phyloP scores from a whole-genome alignment of 2,888 invertebrate species.

The Lasioglossum marginatum region DNA sequence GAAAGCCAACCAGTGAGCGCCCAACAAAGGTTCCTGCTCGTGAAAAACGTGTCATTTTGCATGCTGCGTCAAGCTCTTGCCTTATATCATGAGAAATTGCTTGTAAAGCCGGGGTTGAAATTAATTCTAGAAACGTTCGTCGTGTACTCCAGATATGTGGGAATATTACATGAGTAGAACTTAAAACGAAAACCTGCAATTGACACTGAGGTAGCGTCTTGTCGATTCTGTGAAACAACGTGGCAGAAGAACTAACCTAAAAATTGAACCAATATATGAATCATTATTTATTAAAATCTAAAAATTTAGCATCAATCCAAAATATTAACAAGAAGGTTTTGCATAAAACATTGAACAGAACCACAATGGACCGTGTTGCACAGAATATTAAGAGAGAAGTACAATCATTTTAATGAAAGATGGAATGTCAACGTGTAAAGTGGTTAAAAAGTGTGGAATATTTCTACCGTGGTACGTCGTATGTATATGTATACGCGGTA shows the following conservation, averaged over 20 bases:
- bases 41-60: neutral
- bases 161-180: neutral
- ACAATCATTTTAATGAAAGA: neutral
- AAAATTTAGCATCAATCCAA: no score
- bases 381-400: neutral
- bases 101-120: neutral
- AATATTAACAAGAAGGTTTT: no score
- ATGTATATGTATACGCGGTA: neutral
- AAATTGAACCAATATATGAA: neutral
- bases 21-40: neutral
- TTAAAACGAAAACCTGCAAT: neutral
- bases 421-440: neutral
- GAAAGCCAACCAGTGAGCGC: neutral
- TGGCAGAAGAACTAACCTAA: neutral
- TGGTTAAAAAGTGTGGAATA: neutral
- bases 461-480: neutral
- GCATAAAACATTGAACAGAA: no score
- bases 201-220: neutral
- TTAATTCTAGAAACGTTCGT: constrained; percentile 5
- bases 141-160: neutral
- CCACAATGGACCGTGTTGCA: no score
- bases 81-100: constrained; percentile 1
- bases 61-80: neutral
- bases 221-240: neutral
- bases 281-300: neutral